These are phyloP conservation scores for Calyptommatus sinebrachiatus DNA, from an alignment of 2,113 vertebrate species.

Conservation along the genomic window DNA sequence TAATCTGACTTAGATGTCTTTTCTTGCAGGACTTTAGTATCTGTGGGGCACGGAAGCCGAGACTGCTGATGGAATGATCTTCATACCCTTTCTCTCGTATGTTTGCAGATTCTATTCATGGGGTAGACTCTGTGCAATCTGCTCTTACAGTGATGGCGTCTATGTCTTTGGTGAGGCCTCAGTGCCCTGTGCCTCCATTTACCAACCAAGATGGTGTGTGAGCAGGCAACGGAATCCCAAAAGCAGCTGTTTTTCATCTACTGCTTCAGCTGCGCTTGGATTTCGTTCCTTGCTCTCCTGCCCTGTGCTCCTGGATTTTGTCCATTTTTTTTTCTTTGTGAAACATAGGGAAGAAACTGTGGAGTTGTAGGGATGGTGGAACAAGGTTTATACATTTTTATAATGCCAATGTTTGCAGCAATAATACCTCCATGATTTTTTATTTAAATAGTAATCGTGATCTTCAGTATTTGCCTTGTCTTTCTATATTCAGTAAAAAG, in stretches of 20 bases:
- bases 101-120: not conserved
- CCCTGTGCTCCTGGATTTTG: slow-evolving; percentile 35
- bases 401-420: not conserved
- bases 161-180: not conserved
- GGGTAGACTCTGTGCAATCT: not conserved
- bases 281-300: slow-evolving; percentile 78
- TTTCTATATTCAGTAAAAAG: no score
- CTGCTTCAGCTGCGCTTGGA: slow-evolving; percentile 79
- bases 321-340: fast-evolving
- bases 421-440: not conserved
- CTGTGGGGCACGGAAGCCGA: not conserved
- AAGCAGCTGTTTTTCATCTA: slow-evolving; percentile 79
- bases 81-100: not conserved
- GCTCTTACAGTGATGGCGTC: not conserved
- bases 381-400: not conserved
- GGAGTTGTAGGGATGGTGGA: not conserved
- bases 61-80: not conserved
- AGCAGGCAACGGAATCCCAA: slow-evolving; percentile 84
- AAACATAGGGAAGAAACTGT: not conserved
- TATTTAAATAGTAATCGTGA: not conserved
- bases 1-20: slow-evolving; percentile 2
- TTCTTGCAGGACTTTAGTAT: slow-evolving; percentile 4
- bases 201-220: slow-evolving; percentile 34
- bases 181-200: not conserved
- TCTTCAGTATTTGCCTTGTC: no score